These are phyloP conservation scores for Astur gentilis DNA, from an alignment of 2,113 vertebrate genomes.

Conservation along the genomic window DNA sequence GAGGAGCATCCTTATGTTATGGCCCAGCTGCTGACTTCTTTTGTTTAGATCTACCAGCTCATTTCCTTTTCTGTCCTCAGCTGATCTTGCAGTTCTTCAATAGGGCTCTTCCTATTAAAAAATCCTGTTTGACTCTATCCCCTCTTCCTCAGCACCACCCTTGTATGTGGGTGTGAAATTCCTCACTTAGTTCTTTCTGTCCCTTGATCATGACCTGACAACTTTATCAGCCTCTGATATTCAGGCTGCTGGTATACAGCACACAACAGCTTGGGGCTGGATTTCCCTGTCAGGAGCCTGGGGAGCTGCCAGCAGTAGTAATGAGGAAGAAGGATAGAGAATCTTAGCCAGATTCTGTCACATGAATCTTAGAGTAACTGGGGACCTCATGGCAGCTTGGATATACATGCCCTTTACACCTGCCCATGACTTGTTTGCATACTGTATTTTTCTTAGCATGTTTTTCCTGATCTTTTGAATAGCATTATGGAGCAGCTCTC, in stretches of 20 bases:
- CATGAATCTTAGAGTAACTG: not conserved
- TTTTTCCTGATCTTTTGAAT: not conserved
- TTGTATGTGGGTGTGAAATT: not conserved
- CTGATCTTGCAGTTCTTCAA: not conserved
- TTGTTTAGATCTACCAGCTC: not conserved
- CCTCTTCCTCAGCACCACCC: not conserved
- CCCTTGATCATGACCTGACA: not conserved
- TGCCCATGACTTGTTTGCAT: not conserved
- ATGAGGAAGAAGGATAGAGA: not conserved
- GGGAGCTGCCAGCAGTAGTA: not conserved
- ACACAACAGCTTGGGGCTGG: not conserved
- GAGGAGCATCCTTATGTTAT: not conserved
- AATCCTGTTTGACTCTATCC: not conserved
- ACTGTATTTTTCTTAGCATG: not conserved
- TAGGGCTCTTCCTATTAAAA: not conserved
- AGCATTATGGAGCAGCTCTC: not conserved
- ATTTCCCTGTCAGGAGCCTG: not conserved
- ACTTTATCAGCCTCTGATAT: not conserved
- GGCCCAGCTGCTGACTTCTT: not conserved
- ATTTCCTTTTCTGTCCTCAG: not conserved
- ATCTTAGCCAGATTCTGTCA: not conserved
- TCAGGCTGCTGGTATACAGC: not conserved
- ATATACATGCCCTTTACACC: not conserved
- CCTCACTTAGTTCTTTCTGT: not conserved
- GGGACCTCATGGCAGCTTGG: not conserved